Evolutionary conservation across 2,888 invertebrate genomes (phyloP).

Genomic region (Rhabditoides inermis): DNA sequence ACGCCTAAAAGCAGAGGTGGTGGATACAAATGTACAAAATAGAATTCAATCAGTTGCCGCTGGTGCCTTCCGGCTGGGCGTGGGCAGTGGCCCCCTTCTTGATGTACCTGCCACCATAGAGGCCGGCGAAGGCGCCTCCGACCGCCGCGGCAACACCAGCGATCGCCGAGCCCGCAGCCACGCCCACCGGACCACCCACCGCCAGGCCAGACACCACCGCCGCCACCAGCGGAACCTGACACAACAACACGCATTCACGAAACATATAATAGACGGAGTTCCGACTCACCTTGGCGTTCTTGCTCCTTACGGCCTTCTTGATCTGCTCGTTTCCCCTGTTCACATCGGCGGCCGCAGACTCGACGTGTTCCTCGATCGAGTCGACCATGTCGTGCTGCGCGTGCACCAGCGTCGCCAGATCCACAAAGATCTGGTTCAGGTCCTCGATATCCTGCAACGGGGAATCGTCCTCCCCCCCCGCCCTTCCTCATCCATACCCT

Average conservation of each 20-base stretch:
- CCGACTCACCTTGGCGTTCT: slow-evolving; percentile 29
- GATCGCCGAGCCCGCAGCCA: slow-evolving; percentile 44
- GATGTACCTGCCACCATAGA: slow-evolving; percentile 33
- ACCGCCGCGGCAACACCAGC: slow-evolving; percentile 44
- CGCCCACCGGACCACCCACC: slow-evolving; percentile 44
- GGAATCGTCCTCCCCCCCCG: background rate
- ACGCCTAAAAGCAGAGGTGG: background rate
- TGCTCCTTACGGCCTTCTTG: slow-evolving; percentile 39
- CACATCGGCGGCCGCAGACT: slow-evolving; percentile 34
- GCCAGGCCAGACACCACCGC: slow-evolving; percentile 42
- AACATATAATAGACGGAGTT: background rate
- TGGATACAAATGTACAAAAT: background rate
- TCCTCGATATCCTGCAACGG: slow-evolving; percentile 35
- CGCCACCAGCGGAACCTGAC: slow-evolving; percentile 34
- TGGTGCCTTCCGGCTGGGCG: background rate
- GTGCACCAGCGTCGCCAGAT: slow-evolving; percentile 40
- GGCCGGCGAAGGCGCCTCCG: slow-evolving; percentile 40
- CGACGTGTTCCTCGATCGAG: slow-evolving; percentile 46
- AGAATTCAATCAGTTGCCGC: background rate
- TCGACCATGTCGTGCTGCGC: slow-evolving; percentile 47
- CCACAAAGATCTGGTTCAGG: slow-evolving; percentile 40
- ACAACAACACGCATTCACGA: no score
- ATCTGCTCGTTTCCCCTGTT: slow-evolving; percentile 39
- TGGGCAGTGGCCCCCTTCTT: slow-evolving; percentile 23
- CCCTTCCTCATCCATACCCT: background rate